Evolutionary conservation across 2,797 vertebrate genomes (phyloP).

Genomic region (Mormyrops attenuatus): DNA sequence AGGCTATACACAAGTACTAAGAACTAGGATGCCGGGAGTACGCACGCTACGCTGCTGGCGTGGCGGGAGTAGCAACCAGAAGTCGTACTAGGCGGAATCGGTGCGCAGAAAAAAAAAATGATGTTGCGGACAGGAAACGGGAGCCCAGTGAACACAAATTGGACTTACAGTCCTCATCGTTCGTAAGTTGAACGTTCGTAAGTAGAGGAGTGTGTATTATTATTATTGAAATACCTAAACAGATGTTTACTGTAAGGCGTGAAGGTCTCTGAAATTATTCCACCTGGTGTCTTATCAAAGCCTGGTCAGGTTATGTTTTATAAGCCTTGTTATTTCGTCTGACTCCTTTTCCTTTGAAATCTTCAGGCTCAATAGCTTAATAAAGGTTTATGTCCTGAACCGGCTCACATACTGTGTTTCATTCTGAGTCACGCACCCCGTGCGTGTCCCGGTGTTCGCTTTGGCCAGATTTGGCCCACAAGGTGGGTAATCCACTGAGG

Average conservation of each 20-base stretch:
- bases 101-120: too few species aligned
- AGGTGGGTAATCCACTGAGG: neutral
- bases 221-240: slow-evolving; percentile 19
- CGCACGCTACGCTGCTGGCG: too few species aligned
- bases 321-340: slow-evolving; percentile 36
- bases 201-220: neutral
- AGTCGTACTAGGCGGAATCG: too few species aligned
- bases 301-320: slow-evolving; percentile 36
- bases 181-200: too few species aligned
- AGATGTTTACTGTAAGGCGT: slow-evolving; percentile 22
- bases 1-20: too few species aligned
- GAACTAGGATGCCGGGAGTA: too few species aligned
- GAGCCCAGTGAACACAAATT: too few species aligned
- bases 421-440: neutral
- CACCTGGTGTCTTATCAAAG: slow-evolving; percentile 30
- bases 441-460: neutral
- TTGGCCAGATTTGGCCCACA: neutral
- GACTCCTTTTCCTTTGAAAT: slow-evolving; percentile 33
- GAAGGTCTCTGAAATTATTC: slow-evolving; percentile 23
- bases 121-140: too few species aligned
- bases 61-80: too few species aligned
- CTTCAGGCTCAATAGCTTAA: slow-evolving; percentile 39
- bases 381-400: slow-evolving; percentile 25
- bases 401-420: slow-evolving; percentile 4
- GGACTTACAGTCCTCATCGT: too few species aligned